Conservation (phyloP, 2,797 vertebrate genomes). For the Sebastes nivosus region DNA sequence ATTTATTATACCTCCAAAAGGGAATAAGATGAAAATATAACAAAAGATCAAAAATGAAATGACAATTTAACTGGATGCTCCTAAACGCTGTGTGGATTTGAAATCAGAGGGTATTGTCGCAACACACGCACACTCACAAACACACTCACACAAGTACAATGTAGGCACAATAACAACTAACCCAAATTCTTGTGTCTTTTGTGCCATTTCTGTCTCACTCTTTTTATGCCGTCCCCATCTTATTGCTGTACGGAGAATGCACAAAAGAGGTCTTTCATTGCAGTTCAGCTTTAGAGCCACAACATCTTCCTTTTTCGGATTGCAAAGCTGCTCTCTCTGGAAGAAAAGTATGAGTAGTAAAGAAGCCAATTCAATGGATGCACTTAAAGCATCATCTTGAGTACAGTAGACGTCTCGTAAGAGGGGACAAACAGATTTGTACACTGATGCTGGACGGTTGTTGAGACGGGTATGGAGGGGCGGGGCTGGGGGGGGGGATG, state of each 20-base stretch:
- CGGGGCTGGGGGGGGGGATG: neutral
- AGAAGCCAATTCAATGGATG: conserved; percentile 18
- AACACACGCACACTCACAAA: neutral
- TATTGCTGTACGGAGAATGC: conserved; percentile 3
- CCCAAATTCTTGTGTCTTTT: neutral
- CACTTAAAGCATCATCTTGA: conserved; percentile 41
- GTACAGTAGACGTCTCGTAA: conserved; percentile 44
- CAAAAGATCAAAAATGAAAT: neutral
- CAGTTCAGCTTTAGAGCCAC: conserved; percentile 15
- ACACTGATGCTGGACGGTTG: conserved; percentile 40
- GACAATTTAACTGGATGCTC: neutral
- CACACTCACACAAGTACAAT: neutral
- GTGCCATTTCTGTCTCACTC: neutral
- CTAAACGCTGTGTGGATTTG: neutral
- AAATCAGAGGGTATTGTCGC: neutral
- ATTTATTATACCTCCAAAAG: neutral
- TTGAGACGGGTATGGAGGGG: conserved; percentile 17
- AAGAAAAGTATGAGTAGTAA: conserved; percentile 24
- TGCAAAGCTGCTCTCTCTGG: conserved; percentile 27
- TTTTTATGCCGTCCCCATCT: neutral
- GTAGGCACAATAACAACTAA: neutral
- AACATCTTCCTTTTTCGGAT: conserved; percentile 5
- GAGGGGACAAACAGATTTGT: conserved; percentile 51
- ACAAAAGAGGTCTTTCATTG: conserved; percentile 23
- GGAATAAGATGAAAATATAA: neutral